These are phyloP conservation scores for Platyscapa corneri DNA, from an alignment of 1,140 invertebrate species.

Conservation along the genomic window DNA sequence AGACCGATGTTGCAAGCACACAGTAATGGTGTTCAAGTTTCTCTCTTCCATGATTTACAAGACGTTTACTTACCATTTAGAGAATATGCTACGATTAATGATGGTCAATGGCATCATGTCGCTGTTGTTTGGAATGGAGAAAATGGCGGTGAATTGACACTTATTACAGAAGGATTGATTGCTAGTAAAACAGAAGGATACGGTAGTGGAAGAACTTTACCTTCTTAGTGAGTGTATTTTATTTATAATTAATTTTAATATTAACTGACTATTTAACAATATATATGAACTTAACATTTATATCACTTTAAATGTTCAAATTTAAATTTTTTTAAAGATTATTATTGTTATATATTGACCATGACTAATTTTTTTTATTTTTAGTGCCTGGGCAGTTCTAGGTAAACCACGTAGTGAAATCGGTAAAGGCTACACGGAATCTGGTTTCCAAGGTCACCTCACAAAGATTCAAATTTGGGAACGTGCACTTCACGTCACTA, in stretches of 20 bases:
- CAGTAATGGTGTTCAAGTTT: slow-evolving; percentile 91
- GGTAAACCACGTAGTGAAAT: slow-evolving; percentile 89
- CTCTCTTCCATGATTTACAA: slow-evolving; percentile 89
- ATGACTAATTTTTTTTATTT: slow-evolving; percentile 17
- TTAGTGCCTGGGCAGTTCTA: slow-evolving; percentile 91
- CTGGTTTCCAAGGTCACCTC: slow-evolving; percentile 95
- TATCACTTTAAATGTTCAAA: too few species aligned
- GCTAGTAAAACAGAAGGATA: slow-evolving; percentile 92
- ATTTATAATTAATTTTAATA: slow-evolving; percentile 11
- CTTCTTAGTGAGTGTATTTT: slow-evolving; percentile 81
- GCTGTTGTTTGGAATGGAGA: slow-evolving; percentile 94
- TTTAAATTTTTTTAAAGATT: too few species aligned
- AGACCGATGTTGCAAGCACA: slow-evolving; percentile 90
- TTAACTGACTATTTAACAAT: too few species aligned
- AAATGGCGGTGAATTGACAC: slow-evolving; percentile 86
- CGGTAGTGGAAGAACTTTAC: slow-evolving; percentile 84
- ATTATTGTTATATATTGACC: too few species aligned
- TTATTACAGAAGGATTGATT: slow-evolving; percentile 94
- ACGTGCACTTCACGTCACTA: slow-evolving; percentile 90
- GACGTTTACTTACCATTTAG: slow-evolving; percentile 93
- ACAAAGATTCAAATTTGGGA: slow-evolving; percentile 97
- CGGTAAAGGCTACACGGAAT: slow-evolving; percentile 85
- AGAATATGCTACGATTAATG: slow-evolving; percentile 94
- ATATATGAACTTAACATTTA: too few species aligned
- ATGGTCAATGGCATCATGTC: slow-evolving; percentile 97